Percentiles rank a stretch among this genome's conserved stretches.
phyloP scores from a whole-genome alignment of 2,797 vertebrate genomes.

The Morelia viridis region DNA sequence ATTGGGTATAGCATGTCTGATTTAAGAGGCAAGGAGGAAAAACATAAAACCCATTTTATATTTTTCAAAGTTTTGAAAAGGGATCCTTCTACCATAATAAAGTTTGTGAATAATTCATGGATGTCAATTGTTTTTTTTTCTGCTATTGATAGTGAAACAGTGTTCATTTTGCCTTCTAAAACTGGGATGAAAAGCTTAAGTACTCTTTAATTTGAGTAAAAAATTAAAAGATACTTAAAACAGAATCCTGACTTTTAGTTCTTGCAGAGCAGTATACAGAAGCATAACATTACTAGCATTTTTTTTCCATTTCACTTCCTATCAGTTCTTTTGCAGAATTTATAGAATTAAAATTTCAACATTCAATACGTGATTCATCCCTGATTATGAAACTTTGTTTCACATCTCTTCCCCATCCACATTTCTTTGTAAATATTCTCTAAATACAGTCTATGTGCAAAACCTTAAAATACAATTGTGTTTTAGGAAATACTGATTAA shows the following conservation, averaged over 20 bases:
- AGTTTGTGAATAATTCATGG: neutral
- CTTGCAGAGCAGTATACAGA: neutral
- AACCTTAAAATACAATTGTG: neutral
- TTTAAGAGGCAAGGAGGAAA: neutral
- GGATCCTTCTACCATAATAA: neutral
- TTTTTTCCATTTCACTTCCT: neutral
- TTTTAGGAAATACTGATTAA: neutral
- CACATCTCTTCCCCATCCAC: neutral
- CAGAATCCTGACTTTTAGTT: neutral
- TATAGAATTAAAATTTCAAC: neutral
- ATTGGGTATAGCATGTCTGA: neutral
- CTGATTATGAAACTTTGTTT: neutral
- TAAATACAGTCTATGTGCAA: neutral
- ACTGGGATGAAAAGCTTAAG: neutral
- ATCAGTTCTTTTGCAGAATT: neutral
- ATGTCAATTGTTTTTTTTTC: neutral
- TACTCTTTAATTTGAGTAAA: neutral
- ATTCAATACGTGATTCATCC: neutral
- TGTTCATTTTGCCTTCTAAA: neutral
- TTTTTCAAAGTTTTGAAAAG: accelerated
- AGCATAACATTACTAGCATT: neutral
- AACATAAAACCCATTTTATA: neutral
- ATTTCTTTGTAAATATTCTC: neutral
- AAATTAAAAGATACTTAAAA: neutral
- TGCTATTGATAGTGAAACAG: neutral